Evolutionary conservation across 2,113 vertebrate species (phyloP), one percentile per base, ranked within the genome.

Genomic region (Proteles cristata): DNA sequence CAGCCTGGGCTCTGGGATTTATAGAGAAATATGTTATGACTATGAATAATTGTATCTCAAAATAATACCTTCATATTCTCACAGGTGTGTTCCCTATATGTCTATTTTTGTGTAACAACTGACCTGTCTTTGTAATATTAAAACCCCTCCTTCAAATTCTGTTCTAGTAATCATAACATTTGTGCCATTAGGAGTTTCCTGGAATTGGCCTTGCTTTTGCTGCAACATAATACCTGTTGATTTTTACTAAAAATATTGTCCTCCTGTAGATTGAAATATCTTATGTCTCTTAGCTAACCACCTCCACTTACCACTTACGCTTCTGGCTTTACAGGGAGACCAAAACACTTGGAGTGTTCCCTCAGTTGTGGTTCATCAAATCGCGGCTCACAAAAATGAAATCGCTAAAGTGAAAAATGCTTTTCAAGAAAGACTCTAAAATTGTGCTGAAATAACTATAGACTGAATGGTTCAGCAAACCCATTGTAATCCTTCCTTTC

Each of bases 311-410:
- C 25, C 11, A 80, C 66, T 94, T 33, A 61, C 8, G 25, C 39
- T 82, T 90, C 61, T 53, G 31, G 43, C 39, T n/a, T 79, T 53
- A 73, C 28, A 55, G 53, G 1, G 21, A 61, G 58, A 23, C 58
- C 21, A 61, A 10, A 23, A 23, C 58, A 61, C 58, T 61, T n/a
- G 1, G 2, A 39, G 8, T 21, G 10, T 87, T 69, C 48, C 55
- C 61, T 76, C 39, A 63, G 12, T 84, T 58, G 5, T 31, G 93
- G 61, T 58, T 80, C 68, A 93, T 76, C n/a, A 91, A 84, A 79
- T 2, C 58, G 26, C 87, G 71, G 8, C 50, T 90, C 63, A 87
- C 26, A 65, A 58, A 96, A 77, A 83, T 61, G 65, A 96, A 95
- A 53, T 45, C 7, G 39, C 61, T 76, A 66, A 92, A 86, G 45